Evolutionary conservation across 1,140 invertebrate genomes (phyloP).

Genomic region (Himalopsyche phryganea): DNA sequence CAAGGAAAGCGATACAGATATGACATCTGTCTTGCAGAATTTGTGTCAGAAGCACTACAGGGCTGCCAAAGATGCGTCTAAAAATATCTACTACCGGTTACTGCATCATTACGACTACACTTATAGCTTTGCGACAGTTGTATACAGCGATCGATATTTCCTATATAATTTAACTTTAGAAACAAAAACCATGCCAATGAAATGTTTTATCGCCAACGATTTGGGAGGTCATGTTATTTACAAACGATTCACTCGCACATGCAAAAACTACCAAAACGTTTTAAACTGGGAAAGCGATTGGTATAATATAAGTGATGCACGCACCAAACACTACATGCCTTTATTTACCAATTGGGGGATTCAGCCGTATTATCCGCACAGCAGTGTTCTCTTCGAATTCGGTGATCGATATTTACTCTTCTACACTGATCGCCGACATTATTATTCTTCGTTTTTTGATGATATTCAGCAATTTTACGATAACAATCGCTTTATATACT

Average conservation of each 20-base stretch:
- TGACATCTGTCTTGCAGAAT: slow-evolving; percentile 21
- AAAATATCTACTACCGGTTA: slow-evolving; percentile 32
- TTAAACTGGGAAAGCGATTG: slow-evolving; percentile 19
- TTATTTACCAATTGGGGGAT: slow-evolving; percentile 30
- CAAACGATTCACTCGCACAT: slow-evolving; percentile 25
- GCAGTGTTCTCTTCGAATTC: slow-evolving; percentile 21
- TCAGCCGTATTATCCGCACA: slow-evolving; percentile 24
- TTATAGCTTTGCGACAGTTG: slow-evolving; percentile 38
- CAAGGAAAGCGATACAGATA: slow-evolving; percentile 24
- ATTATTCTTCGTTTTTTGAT: slow-evolving; percentile 27
- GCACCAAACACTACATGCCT: slow-evolving; percentile 31
- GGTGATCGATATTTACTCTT: slow-evolving; percentile 19
- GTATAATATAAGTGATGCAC: slow-evolving; percentile 1
- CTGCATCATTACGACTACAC: slow-evolving; percentile 26
- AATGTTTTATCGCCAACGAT: slow-evolving; percentile 26
- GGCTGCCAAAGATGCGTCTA: slow-evolving; percentile 29
- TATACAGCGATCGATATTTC: slow-evolving; percentile 50
- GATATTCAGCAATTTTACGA: slow-evolving; percentile 28
- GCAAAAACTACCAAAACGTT: slow-evolving; percentile 25
- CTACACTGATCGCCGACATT: slow-evolving; percentile 21
- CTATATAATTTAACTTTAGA: slow-evolving; percentile 36
- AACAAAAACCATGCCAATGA: slow-evolving; percentile 31
- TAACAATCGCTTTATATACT: slow-evolving; percentile 16
- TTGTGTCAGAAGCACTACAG: slow-evolving; percentile 27
- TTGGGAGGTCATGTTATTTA: slow-evolving; percentile 14